Conservation (phyloP, 2,888 invertebrate species). For the Drosophila suboccidentalis region DNA sequence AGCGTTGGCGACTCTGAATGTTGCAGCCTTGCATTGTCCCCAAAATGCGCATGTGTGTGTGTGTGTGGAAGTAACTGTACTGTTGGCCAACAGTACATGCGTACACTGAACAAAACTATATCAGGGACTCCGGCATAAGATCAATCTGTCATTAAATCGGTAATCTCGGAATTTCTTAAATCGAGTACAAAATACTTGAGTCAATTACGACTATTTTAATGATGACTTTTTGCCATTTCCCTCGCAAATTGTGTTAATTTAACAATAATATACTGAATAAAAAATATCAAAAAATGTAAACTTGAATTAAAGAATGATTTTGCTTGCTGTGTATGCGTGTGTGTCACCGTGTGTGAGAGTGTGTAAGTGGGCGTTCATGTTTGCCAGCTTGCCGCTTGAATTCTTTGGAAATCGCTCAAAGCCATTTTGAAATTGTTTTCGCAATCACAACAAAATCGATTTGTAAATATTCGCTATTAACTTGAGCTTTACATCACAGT, state of each 20-base stretch:
- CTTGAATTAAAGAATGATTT: too few species aligned
- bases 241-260: too few species aligned
- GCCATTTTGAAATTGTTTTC: constrained; percentile 78
- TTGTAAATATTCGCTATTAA: constrained; percentile 67
- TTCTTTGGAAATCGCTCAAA: constrained; percentile 68
- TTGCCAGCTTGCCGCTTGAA: constrained; percentile 64
- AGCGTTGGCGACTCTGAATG: constrained; percentile 21
- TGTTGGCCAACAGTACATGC: constrained; percentile 11
- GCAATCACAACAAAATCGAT: constrained; percentile 77
- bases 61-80: constrained; percentile 1
- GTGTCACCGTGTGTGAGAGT: constrained; percentile 5
- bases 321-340: background rate
- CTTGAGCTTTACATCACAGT: constrained; percentile 48
- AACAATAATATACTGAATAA: too few species aligned
- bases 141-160: too few species aligned
- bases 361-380: constrained; percentile 45
- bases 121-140: too few species aligned
- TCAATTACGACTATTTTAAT: too few species aligned
- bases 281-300: too few species aligned
- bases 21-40: constrained; percentile 36
- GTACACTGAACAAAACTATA: background rate
- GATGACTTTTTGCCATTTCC: too few species aligned
- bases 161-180: too few species aligned
- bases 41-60: constrained; percentile 20
- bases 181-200: too few species aligned